phyloP scores from a whole-genome alignment of 1,140 invertebrate species.

The Hycleus cichorii region DNA sequence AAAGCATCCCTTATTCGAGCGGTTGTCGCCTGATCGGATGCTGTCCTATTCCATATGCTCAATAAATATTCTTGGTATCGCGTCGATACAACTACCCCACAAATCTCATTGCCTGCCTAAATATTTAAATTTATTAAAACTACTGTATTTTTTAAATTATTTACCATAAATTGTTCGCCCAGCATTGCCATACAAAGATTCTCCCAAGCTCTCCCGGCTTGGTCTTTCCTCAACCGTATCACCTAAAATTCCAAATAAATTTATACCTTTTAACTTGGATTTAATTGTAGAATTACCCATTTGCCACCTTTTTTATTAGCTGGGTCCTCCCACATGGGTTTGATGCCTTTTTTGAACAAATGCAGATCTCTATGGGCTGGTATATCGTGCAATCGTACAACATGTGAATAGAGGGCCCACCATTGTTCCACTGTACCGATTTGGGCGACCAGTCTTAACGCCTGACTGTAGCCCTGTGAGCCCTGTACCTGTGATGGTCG shows the following conservation, averaged over 20 bases:
- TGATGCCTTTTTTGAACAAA: slow-evolving; percentile 96
- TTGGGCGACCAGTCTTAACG: slow-evolving; percentile 73
- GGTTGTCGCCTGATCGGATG: slow-evolving; percentile 79
- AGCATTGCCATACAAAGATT: slow-evolving; percentile 96
- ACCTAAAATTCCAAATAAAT: slow-evolving; percentile 37
- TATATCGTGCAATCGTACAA: slow-evolving; percentile 81
- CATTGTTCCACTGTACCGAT: slow-evolving; percentile 93
- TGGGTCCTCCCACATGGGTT: slow-evolving; percentile 98
- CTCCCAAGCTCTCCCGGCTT: slow-evolving; percentile 96
- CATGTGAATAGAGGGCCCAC: slow-evolving; percentile 90
- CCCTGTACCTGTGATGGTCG: slow-evolving; percentile 44
- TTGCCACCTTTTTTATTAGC: slow-evolving; percentile 94
- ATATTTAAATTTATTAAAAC: not conserved
- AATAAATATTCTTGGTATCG: slow-evolving; percentile 86
- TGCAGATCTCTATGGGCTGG: slow-evolving; percentile 90
- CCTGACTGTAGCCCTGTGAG: slow-evolving; percentile 46
- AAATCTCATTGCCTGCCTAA: slow-evolving; percentile 86
- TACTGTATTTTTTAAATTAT: not conserved
- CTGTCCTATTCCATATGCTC: slow-evolving; percentile 95
- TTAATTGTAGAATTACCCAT: slow-evolving; percentile 60
- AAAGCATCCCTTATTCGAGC: slow-evolving; percentile 90
- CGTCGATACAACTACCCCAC: slow-evolving; percentile 88
- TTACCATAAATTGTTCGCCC: slow-evolving; percentile 97
- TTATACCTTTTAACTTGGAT: too few species aligned
- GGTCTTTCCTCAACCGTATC: slow-evolving; percentile 85